These are phyloP conservation scores for Torymus auratus DNA, from an alignment of 2,888 invertebrate genomes.

Conservation along the genomic window DNA sequence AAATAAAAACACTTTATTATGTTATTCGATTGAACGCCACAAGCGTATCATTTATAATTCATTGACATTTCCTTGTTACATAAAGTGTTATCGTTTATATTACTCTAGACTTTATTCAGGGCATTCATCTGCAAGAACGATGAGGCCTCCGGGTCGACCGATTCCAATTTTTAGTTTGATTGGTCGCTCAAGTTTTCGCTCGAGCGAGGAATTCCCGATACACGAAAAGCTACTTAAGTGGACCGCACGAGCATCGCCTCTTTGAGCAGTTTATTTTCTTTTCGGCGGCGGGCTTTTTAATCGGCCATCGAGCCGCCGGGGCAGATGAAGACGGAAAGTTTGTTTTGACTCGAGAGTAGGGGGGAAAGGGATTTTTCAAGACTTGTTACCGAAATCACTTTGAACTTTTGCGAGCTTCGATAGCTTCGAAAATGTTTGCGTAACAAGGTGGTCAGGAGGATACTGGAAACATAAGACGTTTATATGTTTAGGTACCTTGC, in stretches of 20 bases:
- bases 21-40: too few species aligned
- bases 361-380: not conserved
- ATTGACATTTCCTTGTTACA: too few species aligned
- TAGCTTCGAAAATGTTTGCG: not conserved
- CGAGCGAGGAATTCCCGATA: constrained; percentile 27
- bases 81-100: not conserved
- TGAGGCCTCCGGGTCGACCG: not conserved
- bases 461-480: too few species aligned
- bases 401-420: not conserved
- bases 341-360: not conserved
- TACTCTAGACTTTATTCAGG: too few species aligned
- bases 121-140: not conserved
- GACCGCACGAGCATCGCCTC: constrained; percentile 8
- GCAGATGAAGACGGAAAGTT: constrained; percentile 31
- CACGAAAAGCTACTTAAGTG: constrained; percentile 43
- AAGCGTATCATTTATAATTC: too few species aligned
- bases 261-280: constrained; percentile 20
- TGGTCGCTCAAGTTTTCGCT: constrained; percentile 14
- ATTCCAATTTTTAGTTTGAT: constrained; percentile 48
- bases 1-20: too few species aligned
- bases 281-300: constrained; percentile 15
- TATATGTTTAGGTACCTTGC: too few species aligned
- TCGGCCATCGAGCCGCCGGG: not conserved
- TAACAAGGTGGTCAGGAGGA: not conserved
- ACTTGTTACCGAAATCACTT: constrained; percentile 27